phyloP scores from a whole-genome alignment of 2,113 vertebrate species.

The Grammomys surdaster region DNA sequence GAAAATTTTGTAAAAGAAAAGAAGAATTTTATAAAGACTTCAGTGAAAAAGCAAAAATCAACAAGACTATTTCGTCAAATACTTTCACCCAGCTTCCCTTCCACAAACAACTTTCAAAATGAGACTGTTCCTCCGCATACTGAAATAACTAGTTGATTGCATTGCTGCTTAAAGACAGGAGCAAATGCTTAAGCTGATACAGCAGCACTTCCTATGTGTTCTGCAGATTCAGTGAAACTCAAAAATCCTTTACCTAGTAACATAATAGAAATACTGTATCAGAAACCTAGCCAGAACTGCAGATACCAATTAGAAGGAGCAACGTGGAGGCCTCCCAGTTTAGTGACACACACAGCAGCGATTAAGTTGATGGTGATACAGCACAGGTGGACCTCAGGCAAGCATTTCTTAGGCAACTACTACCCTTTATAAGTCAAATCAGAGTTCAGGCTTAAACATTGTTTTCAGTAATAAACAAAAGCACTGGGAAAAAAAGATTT shows the following conservation, averaged over 20 bases:
- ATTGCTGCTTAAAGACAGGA: not conserved
- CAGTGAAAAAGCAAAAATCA: constrained; percentile 61
- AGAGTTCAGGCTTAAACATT: not conserved
- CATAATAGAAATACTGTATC: not conserved
- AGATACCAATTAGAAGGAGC: not conserved
- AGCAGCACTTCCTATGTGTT: not conserved
- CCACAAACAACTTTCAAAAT: constrained; percentile 15
- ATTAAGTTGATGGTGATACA: too few relatives aligned
- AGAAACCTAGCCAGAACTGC: not conserved
- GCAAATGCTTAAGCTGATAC: not conserved
- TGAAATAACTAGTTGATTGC: not conserved
- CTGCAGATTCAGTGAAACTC: not conserved
- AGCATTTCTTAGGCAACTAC: not conserved
- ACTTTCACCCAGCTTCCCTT: constrained; percentile 29
- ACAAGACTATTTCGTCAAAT: constrained; percentile 50
- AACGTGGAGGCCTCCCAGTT: not conserved
- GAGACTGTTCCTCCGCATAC: constrained; percentile 14
- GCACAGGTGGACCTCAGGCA: fast-evolving
- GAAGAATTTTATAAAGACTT: constrained; percentile 52
- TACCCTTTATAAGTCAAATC: not conserved
- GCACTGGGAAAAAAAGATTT: not conserved
- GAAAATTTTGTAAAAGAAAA: constrained; percentile 71
- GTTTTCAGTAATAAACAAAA: not conserved
- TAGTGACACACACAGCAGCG: fast-evolving
- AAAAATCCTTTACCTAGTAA: not conserved